Conservation (phyloP, 37 sponge, comb jelly and placozoan genomes). For the Cladorhizidae sp. region DNA sequence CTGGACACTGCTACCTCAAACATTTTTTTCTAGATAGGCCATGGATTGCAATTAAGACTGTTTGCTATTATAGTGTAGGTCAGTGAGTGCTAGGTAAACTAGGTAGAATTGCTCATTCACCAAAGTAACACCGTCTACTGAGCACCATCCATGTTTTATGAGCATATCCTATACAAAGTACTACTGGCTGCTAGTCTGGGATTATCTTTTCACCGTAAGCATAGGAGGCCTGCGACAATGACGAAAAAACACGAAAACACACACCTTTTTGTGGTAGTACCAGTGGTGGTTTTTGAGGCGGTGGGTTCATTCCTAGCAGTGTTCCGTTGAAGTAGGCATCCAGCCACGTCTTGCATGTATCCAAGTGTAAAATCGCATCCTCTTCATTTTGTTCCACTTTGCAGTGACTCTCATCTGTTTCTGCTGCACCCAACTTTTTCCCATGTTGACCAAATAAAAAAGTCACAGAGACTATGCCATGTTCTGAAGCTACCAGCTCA, state of each 20-base stretch:
- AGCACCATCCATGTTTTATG: too few relatives aligned
- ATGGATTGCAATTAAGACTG: too few relatives aligned
- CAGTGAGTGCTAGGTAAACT: too few relatives aligned
- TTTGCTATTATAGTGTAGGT: too few relatives aligned
- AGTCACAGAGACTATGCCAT: constrained; percentile 37
- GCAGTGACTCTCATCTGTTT: neutral
- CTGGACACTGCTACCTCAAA: too few relatives aligned
- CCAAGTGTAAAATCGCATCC: constrained; percentile 23
- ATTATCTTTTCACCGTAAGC: too few relatives aligned
- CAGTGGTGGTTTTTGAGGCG: constrained; percentile 29
- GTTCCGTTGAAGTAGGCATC: constrained; percentile 68
- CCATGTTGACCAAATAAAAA: constrained; percentile 48
- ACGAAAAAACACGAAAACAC: too few relatives aligned
- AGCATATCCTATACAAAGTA: too few relatives aligned
- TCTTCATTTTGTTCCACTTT: neutral
- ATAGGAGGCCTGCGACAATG: neutral
- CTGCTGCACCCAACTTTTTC: neutral
- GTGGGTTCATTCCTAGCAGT: constrained; percentile 6
- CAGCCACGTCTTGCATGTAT: constrained; percentile 54
- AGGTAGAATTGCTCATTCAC: too few relatives aligned
- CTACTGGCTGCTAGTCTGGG: too few relatives aligned
- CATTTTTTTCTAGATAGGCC: too few relatives aligned
- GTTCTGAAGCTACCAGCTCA: constrained; percentile 25
- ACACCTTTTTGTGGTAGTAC: constrained; percentile 40
- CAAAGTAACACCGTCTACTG: too few relatives aligned